These are phyloP conservation scores for Muricea muricata DNA, from an alignment of 92 coral and sea anemone genomes.

Conservation along the genomic window DNA sequence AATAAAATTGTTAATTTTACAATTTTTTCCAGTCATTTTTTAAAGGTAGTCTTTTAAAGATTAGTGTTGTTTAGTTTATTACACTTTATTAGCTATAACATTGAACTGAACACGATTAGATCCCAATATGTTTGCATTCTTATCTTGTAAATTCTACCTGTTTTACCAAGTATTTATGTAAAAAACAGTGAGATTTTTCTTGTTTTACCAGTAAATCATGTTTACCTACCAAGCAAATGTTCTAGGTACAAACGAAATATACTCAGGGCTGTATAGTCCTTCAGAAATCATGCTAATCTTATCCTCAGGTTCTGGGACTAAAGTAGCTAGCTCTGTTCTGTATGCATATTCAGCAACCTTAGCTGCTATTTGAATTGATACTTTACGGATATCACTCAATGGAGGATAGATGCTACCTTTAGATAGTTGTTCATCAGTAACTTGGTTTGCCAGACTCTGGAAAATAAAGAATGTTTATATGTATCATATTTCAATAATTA, in stretches of 20 bases:
- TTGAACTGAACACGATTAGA: too few relatives aligned
- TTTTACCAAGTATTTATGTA: too few relatives aligned
- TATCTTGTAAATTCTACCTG: too few relatives aligned
- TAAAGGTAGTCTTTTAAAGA: too few relatives aligned
- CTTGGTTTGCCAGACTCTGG: conserved; percentile 87
- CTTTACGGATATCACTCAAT: conserved; percentile 83
- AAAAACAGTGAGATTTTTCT: too few relatives aligned
- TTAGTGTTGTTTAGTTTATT: too few relatives aligned
- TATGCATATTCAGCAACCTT: conserved; percentile 81
- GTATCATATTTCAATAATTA: not conserved
- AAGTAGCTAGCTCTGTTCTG: conserved; percentile 74
- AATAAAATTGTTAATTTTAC: too few relatives aligned
- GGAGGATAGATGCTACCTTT: conserved; percentile 93
- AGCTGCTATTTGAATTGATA: conserved; percentile 77
- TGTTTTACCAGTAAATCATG: too few relatives aligned
- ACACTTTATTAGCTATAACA: too few relatives aligned
- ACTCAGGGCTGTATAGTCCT: conserved; percentile 80
- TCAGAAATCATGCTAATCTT: conserved; percentile 71
- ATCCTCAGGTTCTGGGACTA: conserved; percentile 88
- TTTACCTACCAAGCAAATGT: conserved; percentile 69
- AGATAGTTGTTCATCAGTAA: conserved; percentile 76
- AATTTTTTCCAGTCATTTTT: too few relatives aligned
- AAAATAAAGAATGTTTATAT: not conserved
- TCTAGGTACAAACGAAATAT: conserved; percentile 86
- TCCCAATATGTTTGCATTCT: too few relatives aligned